These are phyloP conservation scores for Diabrotica undecimpunctata DNA, from an alignment of 1,140 invertebrate species.

Conservation along the genomic window DNA sequence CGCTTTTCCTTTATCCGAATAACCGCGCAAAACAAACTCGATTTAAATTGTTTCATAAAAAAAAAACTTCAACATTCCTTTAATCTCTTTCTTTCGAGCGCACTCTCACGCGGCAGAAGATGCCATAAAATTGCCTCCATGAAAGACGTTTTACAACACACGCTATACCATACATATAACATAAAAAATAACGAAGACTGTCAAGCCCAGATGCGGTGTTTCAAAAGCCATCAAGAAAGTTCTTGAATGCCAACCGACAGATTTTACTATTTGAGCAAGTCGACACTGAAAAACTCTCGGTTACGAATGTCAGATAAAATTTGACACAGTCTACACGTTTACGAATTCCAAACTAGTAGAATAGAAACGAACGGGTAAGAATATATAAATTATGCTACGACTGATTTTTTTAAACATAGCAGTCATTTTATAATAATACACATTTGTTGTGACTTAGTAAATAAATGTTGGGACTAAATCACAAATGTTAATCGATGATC, in stretches of 20 bases:
- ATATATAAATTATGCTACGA: too few relatives aligned
- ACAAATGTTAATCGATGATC: too few relatives aligned
- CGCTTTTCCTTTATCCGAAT: too few relatives aligned
- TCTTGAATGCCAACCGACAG: background rate
- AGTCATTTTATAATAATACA: too few relatives aligned
- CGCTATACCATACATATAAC: background rate
- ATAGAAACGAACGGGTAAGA: too few relatives aligned
- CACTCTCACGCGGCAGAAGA: background rate
- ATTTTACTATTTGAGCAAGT: slow-evolving; percentile 1
- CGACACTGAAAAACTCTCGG: background rate
- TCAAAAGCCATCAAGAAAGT: background rate
- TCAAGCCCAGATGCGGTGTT: background rate
- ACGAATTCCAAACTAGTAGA: too few relatives aligned
- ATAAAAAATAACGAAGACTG: slow-evolving; percentile 2
- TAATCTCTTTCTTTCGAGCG: background rate
- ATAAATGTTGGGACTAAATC: too few relatives aligned
- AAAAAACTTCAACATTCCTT: background rate
- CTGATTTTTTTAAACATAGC: too few relatives aligned
- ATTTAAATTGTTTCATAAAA: too few relatives aligned
- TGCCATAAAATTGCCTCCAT: slow-evolving; percentile 2
- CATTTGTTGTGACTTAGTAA: too few relatives aligned
- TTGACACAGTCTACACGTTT: too few relatives aligned
- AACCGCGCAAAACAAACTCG: too few relatives aligned
- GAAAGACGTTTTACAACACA: background rate
- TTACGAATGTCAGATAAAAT: background rate